Percentiles rank a stretch among this genome's conserved stretches.
These are phyloP conservation scores for Laupala kohalensis DNA, from an alignment of 1,140 invertebrate genomes.

Conservation along the genomic window DNA sequence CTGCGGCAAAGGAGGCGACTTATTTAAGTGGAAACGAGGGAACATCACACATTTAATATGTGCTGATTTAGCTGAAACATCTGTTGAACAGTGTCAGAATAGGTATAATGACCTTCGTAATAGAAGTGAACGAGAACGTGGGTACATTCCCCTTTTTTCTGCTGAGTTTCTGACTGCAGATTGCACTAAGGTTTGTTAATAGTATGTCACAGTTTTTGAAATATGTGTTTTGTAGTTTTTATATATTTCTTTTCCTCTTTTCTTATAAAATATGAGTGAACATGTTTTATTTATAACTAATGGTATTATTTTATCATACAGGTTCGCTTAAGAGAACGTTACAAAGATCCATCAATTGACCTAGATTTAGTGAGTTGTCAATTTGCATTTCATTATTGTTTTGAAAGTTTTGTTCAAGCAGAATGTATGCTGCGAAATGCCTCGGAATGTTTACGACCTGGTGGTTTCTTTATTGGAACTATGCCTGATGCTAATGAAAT, in stretches of 20 bases:
- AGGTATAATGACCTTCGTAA: constrained; percentile 46
- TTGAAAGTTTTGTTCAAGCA: constrained; percentile 84
- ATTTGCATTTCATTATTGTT: constrained; percentile 95
- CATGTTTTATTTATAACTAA: constrained; percentile 8
- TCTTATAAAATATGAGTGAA: neutral
- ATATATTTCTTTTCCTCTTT: neutral
- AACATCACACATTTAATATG: constrained; percentile 78
- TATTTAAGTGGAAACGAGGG: constrained; percentile 87
- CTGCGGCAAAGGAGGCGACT: constrained; percentile 91
- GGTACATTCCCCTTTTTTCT: constrained; percentile 40
- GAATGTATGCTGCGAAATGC: constrained; percentile 88
- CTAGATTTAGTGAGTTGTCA: constrained; percentile 92
- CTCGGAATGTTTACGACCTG: constrained; percentile 70
- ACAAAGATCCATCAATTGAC: constrained; percentile 54
- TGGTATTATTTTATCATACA: constrained; percentile 20
- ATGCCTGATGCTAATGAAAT: constrained; percentile 88
- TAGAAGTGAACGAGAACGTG: constrained; percentile 12
- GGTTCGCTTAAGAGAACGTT: constrained; percentile 52
- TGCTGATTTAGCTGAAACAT: constrained; percentile 86
- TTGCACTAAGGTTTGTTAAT: constrained; percentile 57
- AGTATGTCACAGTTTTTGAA: neutral
- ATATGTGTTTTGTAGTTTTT: neutral
- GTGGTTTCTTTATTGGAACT: constrained; percentile 94
- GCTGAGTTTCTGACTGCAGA: constrained; percentile 88
- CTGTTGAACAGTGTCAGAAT: constrained; percentile 71